These are phyloP conservation scores for Bhutanitis thaidina DNA, from an alignment of 2,888 invertebrate species.

Conservation along the genomic window DNA sequence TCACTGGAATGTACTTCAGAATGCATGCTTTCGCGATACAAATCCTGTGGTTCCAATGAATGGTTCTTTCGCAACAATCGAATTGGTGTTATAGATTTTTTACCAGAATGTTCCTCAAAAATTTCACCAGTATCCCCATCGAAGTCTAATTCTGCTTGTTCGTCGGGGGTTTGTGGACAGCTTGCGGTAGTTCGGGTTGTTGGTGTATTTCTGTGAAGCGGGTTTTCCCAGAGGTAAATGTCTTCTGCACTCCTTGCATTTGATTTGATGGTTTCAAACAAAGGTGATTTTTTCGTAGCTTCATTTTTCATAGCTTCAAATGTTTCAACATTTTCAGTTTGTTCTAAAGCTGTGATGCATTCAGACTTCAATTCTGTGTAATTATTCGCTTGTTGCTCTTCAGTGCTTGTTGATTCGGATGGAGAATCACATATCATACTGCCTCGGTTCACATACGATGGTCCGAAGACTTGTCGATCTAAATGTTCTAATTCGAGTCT, in stretches of 20 bases:
- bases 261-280: slow-evolving; percentile 57
- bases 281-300: slow-evolving; percentile 52
- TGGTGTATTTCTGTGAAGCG: slow-evolving; percentile 80
- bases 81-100: slow-evolving; percentile 85
- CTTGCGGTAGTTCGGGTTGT: slow-evolving; percentile 64
- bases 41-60: slow-evolving; percentile 54
- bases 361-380: slow-evolving; percentile 44
- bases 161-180: slow-evolving; percentile 84
- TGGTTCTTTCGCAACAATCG: slow-evolving; percentile 76
- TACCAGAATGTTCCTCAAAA: slow-evolving; percentile 83
- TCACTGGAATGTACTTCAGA: slow-evolving; percentile 58
- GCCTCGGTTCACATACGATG: slow-evolving; percentile 58
- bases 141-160: slow-evolving; percentile 85
- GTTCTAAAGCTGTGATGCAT: slow-evolving; percentile 37
- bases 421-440: slow-evolving; percentile 65
- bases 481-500: slow-evolving; percentile 90
- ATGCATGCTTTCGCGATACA: slow-evolving; percentile 36
- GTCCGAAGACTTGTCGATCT: slow-evolving; percentile 90
- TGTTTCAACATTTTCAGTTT: slow-evolving; percentile 39
- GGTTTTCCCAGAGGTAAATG: slow-evolving; percentile 90
- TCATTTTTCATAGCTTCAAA: slow-evolving; percentile 49
- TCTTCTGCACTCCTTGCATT: slow-evolving; percentile 81
- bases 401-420: slow-evolving; percentile 65
- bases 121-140: slow-evolving; percentile 81
- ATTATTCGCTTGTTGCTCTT: slow-evolving; percentile 54